Percentiles rank a stretch among this genome's conserved stretches.
phyloP scores from a whole-genome alignment of 2,113 vertebrate genomes.

The Galemys pyrenaicus region DNA sequence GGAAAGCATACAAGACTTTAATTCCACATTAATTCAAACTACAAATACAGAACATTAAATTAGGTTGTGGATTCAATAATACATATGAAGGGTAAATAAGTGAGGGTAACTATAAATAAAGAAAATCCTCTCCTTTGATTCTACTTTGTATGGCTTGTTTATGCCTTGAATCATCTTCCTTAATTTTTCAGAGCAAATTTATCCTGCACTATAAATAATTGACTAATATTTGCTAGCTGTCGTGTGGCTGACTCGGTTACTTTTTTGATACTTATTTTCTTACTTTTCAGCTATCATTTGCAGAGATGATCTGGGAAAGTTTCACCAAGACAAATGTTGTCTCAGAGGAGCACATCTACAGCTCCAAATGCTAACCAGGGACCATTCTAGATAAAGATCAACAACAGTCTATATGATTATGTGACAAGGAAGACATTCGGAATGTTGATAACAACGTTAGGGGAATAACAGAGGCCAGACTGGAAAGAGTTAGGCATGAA shows the following conservation, averaged over 20 bases:
- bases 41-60: conserved; percentile 17
- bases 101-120: conserved; percentile 50
- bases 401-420: background rate
- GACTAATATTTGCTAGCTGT: background rate
- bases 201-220: conserved; percentile 69
- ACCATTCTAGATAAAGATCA: background rate
- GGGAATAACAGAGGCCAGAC: background rate
- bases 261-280: conserved; percentile 37
- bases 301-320: background rate
- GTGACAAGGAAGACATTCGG: background rate
- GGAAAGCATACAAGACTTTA: background rate
- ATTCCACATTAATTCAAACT: conserved; percentile 20
- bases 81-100: conserved; percentile 66
- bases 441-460: background rate
- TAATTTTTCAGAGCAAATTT: conserved; percentile 52
- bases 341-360: background rate
- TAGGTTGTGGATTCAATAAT: conserved; percentile 54
- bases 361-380: background rate
- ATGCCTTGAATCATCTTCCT: conserved; percentile 41
- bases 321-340: background rate
- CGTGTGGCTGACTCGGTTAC: background rate
- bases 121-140: background rate
- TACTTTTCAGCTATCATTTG: conserved; percentile 29
- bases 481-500: background rate
- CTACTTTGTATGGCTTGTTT: background rate